These are phyloP conservation scores for Ypsolopha sequella DNA, from an alignment of 2,888 invertebrate genomes.

Conservation along the genomic window DNA sequence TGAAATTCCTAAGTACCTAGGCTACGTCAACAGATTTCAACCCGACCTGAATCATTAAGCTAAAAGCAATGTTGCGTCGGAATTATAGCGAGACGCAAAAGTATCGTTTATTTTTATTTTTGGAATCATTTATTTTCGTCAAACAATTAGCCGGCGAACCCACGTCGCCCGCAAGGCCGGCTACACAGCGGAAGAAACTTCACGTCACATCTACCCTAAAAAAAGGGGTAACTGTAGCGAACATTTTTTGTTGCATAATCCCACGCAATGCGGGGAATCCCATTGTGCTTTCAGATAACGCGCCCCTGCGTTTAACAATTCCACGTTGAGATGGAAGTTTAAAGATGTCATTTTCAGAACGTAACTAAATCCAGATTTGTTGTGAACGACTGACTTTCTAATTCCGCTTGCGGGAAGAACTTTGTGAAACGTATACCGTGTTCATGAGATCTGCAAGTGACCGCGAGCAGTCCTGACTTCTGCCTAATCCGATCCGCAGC, in stretches of 20 bases:
- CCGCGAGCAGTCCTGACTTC: constrained; percentile 39
- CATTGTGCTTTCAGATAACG: constrained; percentile 30
- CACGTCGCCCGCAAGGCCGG: constrained; percentile 44
- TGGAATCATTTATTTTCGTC: constrained; percentile 67
- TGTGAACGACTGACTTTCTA: constrained; percentile 58
- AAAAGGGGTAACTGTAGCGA: constrained; percentile 54
- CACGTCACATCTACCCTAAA: constrained; percentile 47
- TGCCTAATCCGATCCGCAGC: constrained; percentile 57
- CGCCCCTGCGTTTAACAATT: constrained; percentile 31
- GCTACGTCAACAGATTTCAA: not conserved
- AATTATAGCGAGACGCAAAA: constrained; percentile 59
- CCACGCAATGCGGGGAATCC: constrained; percentile 34
- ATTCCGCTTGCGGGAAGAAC: constrained; percentile 50
- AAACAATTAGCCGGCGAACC: constrained; percentile 58
- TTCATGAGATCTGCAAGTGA: constrained; percentile 54
- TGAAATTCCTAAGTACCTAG: not conserved
- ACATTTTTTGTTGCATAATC: constrained; percentile 55
- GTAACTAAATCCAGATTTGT: constrained; percentile 62
- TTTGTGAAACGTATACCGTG: constrained; percentile 68
- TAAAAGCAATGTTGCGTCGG: constrained; percentile 44
- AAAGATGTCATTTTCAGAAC: constrained; percentile 57
- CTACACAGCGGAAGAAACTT: constrained; percentile 48
- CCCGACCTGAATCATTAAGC: constrained; percentile 15
- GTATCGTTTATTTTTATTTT: constrained; percentile 65
- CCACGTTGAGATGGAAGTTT: constrained; percentile 34